Conservation (phyloP, 2,888 invertebrate genomes). For the Lasioglossum morio region DNA sequence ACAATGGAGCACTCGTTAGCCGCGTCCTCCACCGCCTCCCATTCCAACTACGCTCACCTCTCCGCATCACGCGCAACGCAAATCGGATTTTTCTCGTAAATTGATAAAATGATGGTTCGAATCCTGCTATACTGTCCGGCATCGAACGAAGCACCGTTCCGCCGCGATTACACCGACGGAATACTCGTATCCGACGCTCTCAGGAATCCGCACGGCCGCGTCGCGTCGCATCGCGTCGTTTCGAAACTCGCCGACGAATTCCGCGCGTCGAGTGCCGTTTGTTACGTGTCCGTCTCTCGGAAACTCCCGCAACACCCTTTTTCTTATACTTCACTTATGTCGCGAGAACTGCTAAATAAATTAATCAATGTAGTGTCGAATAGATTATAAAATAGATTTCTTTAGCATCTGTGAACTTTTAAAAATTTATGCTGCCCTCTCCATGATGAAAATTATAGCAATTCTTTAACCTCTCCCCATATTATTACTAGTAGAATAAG, state of each 20-base stretch:
- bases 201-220: constrained; percentile 32
- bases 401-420: too few species aligned
- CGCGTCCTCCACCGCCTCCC: constrained; percentile 59
- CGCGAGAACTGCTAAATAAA: constrained; percentile 10
- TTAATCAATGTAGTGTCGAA: constrained; percentile 24
- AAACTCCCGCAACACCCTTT: neutral
- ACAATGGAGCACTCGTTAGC: constrained; percentile 79
- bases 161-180: constrained; percentile 36
- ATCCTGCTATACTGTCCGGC: constrained; percentile 62
- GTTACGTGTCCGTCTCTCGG: neutral
- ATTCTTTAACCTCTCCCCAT: too few species aligned
- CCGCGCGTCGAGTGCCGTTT: constrained; percentile 15
- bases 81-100: constrained; percentile 77
- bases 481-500: too few species aligned
- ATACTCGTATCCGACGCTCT: constrained; percentile 40
- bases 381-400: too few species aligned
- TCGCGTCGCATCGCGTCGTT: neutral
- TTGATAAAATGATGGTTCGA: constrained; percentile 78
- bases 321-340: constrained; percentile 10
- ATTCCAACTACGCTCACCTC: constrained; percentile 49
- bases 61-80: constrained; percentile 68
- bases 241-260: constrained; percentile 14
- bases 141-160: constrained; percentile 41
- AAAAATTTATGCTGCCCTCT: too few species aligned
- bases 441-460: too few species aligned